Percentiles rank a stretch among this genome's conserved stretches.
These are phyloP conservation scores for Pomatostomus ruficeps DNA, from an alignment of 2,113 vertebrate species.

Conservation along the genomic window DNA sequence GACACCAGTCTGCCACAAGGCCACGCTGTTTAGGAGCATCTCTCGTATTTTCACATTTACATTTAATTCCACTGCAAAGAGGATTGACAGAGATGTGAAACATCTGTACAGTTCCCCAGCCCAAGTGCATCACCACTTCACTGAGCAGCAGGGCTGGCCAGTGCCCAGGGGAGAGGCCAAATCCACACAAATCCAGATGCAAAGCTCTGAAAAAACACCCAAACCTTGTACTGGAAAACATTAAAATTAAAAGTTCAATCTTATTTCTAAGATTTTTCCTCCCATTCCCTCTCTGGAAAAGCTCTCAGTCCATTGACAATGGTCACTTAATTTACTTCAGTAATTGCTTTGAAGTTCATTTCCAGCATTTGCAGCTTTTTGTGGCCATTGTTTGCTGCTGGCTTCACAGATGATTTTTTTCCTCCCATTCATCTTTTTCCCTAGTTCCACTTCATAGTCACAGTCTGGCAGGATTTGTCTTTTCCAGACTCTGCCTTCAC, in stretches of 20 bases:
- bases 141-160: background rate
- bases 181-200: background rate
- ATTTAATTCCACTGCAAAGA: background rate
- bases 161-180: background rate
- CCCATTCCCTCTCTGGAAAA: background rate
- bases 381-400: background rate
- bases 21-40: background rate
- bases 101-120: background rate
- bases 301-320: background rate
- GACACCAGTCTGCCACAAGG: background rate
- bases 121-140: background rate
- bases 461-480: conserved; percentile 3
- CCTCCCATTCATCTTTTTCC: background rate
- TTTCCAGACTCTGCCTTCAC: background rate
- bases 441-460: background rate
- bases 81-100: background rate
- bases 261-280: background rate
- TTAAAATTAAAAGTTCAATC: background rate
- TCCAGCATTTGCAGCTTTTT: background rate
- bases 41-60: background rate
- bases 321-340: conserved; percentile 28
- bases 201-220: background rate
- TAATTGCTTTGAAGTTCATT: background rate
- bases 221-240: background rate
- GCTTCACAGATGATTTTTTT: background rate